Evolutionary conservation across 2,888 invertebrate species (phyloP), one percentile per base, ranked within the genome.

Genomic region (Brenthis daphne): DNA sequence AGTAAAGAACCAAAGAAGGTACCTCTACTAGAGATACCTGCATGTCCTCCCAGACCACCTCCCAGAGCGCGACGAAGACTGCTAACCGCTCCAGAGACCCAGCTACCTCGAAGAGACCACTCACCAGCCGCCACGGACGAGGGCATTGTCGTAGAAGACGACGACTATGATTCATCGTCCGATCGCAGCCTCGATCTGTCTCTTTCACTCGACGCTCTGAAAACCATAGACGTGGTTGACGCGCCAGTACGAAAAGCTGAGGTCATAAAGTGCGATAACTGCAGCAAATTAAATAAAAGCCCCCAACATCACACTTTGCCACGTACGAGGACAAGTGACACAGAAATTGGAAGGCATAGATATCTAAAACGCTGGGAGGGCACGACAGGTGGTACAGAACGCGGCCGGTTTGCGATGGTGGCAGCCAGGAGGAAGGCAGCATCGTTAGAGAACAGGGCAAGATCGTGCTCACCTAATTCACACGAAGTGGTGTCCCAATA

Each of bases 401-500:
- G 91, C 71, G 88, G 91, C 67, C 85, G 91, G 64, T 85, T 82
- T 74, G 86, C 85, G 47, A 82, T 89, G 79, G 92, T 90, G 74
- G 91, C 91, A 73, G 92, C 92, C 67, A 81, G 89, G 70, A 84
- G 90, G 63, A 91, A 91, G 77, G 85, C 90, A n/a, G 83, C 88
- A 24, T 87, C 90, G 14, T 75, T 88, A 70, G 90, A 92, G 78
- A 86, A 79, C 71, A 81, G 93, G 60, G 92, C 92, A 70, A 84
- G 92, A 71, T 92, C 93, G 14, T 92, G 91, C 76, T 91, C 92
- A 33, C 92, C 93, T n/a, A 90, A 88, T 74, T 82, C 88, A 47
- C 90, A 90, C 76, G 92, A 90, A 73, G 90, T 83, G 53, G 79
- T 88, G 20, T 94, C 95, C 70, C 94, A 93, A 76, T 96, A 95